Percentiles rank a stretch among this genome's conserved stretches.
These are phyloP conservation scores for Esox lucius DNA, from an alignment of 2,797 vertebrate species.

Conservation along the genomic window DNA sequence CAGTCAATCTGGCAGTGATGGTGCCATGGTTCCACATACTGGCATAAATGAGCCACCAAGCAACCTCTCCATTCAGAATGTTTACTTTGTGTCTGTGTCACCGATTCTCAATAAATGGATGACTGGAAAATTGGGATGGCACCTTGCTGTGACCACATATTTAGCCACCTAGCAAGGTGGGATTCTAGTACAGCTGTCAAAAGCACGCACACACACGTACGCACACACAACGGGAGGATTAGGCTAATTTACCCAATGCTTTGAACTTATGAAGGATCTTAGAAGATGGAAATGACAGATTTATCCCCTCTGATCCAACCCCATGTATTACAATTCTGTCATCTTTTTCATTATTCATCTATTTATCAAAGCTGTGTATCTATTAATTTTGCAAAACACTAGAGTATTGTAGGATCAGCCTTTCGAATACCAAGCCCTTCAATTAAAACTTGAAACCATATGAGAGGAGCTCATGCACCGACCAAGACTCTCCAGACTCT, in stretches of 20 bases:
- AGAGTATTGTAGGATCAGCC: slow-evolving; percentile 1
- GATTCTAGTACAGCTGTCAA: slow-evolving; percentile 28
- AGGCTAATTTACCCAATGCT: slow-evolving; percentile 15
- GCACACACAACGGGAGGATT: background rate
- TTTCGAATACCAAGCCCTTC: background rate
- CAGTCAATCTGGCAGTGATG: background rate
- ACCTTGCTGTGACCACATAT: slow-evolving; percentile 4
- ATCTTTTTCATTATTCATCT: slow-evolving; percentile 31
- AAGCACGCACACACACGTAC: background rate
- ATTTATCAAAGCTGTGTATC: background rate
- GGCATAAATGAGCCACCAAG: background rate
- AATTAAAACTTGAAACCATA: background rate
- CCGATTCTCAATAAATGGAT: slow-evolving; percentile 3
- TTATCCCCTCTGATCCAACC: slow-evolving; percentile 23
- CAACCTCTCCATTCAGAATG: background rate
- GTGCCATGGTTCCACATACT: background rate
- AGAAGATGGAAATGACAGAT: slow-evolving; percentile 14
- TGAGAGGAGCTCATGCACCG: background rate
- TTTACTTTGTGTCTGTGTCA: background rate
- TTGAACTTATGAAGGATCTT: slow-evolving; percentile 11
- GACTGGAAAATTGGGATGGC: slow-evolving; percentile 22
- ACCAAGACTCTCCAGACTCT: background rate
- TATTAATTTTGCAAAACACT: background rate
- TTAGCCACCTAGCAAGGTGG: background rate
- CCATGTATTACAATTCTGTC: slow-evolving; percentile 13